Conservation (phyloP, 1,140 invertebrate species). For the Cryptotermes secundus region DNA sequence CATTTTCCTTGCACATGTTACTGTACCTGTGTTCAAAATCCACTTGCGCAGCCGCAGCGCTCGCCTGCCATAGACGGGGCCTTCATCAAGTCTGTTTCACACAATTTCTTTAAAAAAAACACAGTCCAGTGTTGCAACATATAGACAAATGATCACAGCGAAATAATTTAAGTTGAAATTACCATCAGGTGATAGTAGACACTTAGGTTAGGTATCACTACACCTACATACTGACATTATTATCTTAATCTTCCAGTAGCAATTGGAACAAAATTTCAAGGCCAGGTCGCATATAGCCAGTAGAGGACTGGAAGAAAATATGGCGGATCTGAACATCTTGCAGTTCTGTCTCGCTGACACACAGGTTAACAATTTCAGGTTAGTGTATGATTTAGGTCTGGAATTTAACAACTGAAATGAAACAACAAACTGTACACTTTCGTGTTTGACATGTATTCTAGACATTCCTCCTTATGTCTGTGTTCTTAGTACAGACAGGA, state of each 20-base stretch:
- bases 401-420: not conserved
- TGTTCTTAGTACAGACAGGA: too few species aligned
- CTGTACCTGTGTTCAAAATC: not conserved
- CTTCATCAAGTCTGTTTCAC: not conserved
- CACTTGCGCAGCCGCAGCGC: not conserved
- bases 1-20: not conserved
- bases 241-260: too few species aligned
- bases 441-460: too few species aligned
- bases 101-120: not conserved
- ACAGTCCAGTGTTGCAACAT: not conserved
- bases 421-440: not conserved
- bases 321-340: not conserved
- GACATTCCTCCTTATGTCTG: too few species aligned
- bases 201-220: too few species aligned
- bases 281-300: not conserved
- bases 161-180: not conserved
- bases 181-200: not conserved
- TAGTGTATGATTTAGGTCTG: not conserved
- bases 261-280: not conserved
- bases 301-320: not conserved
- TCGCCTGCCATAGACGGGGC: not conserved
- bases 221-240: too few species aligned
- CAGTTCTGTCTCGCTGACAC: not conserved
- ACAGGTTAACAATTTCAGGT: not conserved
- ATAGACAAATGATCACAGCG: not conserved